These are phyloP conservation scores for Ferdinandea cuprea DNA, from an alignment of 2,888 invertebrate species.

Conservation along the genomic window DNA sequence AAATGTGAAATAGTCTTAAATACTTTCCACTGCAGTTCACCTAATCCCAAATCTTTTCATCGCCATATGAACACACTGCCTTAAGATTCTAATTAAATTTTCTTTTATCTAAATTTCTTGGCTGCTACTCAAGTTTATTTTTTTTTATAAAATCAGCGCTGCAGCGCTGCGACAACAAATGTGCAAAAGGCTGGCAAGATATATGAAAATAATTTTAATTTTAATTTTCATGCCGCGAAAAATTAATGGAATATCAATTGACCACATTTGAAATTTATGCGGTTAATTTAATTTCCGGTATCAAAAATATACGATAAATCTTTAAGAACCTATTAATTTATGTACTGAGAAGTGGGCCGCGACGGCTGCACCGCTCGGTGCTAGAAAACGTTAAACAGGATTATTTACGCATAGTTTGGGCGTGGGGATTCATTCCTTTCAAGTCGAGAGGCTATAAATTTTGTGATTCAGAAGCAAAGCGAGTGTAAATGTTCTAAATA, in stretches of 20 bases:
- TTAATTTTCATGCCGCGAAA: conserved; percentile 18
- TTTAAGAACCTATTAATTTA: conserved; percentile 22
- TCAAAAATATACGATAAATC: conserved; percentile 18
- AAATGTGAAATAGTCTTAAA: no score
- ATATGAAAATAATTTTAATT: conserved; percentile 25
- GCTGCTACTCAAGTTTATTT: background rate
- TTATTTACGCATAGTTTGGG: conserved; percentile 24
- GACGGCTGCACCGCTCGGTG: no score
- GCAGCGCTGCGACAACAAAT: no score
- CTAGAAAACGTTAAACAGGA: conserved; percentile 11
- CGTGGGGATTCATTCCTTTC: background rate
- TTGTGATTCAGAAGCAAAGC: background rate
- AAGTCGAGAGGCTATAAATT: conserved; percentile 3
- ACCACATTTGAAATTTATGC: conserved; percentile 18
- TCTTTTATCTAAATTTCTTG: background rate
- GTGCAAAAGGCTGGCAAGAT: no score
- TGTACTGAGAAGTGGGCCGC: background rate
- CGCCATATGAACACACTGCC: no score
- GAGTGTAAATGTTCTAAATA: background rate
- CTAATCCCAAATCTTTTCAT: no score
- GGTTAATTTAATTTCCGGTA: conserved; percentile 31
- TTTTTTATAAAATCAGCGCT: background rate
- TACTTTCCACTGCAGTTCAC: no score
- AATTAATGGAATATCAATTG: conserved; percentile 47
- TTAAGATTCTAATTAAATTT: background rate